Conservation (phyloP, 1,140 invertebrate species). For the Meloidogyne floridensis region DNA sequence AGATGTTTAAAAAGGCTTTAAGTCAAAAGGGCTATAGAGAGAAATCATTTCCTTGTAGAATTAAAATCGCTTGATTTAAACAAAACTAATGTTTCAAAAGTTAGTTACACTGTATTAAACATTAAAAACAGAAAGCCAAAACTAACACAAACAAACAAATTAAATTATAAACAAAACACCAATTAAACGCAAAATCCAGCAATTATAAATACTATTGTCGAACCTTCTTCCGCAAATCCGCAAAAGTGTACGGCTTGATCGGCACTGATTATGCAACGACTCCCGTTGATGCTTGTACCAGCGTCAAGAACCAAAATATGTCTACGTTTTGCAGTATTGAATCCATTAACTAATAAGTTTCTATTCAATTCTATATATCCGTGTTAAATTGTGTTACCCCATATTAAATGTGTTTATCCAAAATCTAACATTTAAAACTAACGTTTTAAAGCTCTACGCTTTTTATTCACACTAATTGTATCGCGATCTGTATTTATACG, state of each 20-base stretch:
- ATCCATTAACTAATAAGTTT: background rate
- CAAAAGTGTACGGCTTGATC: constrained; percentile 64
- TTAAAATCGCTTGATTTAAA: too few relatives aligned
- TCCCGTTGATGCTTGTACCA: constrained; percentile 36
- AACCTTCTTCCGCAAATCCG: constrained; percentile 64
- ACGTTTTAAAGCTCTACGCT: background rate
- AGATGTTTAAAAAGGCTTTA: too few relatives aligned
- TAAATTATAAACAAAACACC: background rate
- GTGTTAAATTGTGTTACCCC: background rate
- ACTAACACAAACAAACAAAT: too few relatives aligned
- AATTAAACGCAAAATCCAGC: constrained; percentile 10
- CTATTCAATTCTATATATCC: background rate
- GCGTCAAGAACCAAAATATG: constrained; percentile 31
- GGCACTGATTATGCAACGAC: constrained; percentile 61
- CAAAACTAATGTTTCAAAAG: too few relatives aligned
- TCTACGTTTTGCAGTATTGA: constrained; percentile 13
- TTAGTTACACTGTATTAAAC: too few relatives aligned
- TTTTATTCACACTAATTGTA: background rate
- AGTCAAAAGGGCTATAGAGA: too few relatives aligned
- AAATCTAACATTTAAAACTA: background rate
- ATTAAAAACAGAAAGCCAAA: too few relatives aligned
- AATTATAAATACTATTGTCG: constrained; percentile 13
- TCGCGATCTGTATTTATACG: background rate
- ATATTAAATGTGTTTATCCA: background rate
- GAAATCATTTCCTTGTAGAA: too few relatives aligned